Evolutionary conservation across 2,797 vertebrate species (phyloP), one percentile per base, ranked within the genome.

Genomic region (Falco rusticolus): DNA sequence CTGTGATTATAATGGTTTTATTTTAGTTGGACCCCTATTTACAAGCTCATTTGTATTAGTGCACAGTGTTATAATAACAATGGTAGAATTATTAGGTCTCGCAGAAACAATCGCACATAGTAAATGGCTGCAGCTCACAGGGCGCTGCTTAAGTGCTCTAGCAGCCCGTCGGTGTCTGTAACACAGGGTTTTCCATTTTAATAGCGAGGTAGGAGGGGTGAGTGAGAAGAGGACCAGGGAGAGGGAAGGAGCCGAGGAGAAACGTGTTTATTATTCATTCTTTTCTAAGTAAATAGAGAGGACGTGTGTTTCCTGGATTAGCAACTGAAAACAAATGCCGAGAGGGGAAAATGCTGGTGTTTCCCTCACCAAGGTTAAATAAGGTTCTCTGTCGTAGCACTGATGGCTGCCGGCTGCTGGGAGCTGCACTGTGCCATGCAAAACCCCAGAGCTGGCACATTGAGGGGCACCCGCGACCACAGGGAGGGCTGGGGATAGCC

Each of bases 1-100:
- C 98, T 98, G 97, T 97, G 98, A 98, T 98, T 99, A 98, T 98
- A 98, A 98, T 98, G 96, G 92, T 98, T 98, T 98, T 97, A 98
- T 98, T 98, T 98, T 94, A 96, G 95, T 93, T 95, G 98, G 96
- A 97, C 89, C 95, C 96, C 97, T 97, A 94, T 98, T 98, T 98
- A 97, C 97, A 97, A 95, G 95, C 96, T 97, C 94, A 93, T 97
- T 97, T 97, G 96, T 97, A 96, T 98, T 97, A 96, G 93, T 97
- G 97, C 81, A 74, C 93, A 61, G 93, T 97, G 97, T 98, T 98
- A 97, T 75, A 97, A 90, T 97, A 97, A 98, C 96, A 97, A 97
- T 96, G 97, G 93, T 89, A 93, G 96, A 97, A 97, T 97, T 97
- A 97, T 97, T 97, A 98, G 92, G 93, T 97, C 97, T 97, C 65